These are phyloP conservation scores for Epinotia demarniana DNA, from an alignment of 2,888 invertebrate species.

Conservation along the genomic window DNA sequence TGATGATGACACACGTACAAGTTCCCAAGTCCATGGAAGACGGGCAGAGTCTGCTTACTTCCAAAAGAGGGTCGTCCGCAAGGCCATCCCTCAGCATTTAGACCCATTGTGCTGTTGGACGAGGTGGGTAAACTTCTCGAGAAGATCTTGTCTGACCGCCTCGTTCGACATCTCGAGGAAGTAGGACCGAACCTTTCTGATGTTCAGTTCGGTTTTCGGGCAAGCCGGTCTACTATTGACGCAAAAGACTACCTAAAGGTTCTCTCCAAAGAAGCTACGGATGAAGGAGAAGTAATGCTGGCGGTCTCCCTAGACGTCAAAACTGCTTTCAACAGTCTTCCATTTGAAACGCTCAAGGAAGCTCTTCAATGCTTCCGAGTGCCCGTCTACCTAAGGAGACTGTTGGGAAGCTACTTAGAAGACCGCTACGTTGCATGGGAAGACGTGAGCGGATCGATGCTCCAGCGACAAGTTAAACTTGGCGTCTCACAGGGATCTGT, in stretches of 20 bases:
- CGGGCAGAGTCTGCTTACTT: not conserved
- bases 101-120: not conserved
- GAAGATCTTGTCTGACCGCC: not conserved
- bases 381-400: no score
- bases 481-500: no score
- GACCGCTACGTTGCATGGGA: no score
- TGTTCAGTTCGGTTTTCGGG: not conserved
- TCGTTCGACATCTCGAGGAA: no score
- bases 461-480: no score
- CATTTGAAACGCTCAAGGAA: no score
- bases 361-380: no score
- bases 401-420: no score
- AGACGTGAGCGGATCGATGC: no score
- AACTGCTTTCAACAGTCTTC: no score
- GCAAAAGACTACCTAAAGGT: not conserved
- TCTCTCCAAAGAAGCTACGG: not conserved
- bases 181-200: not conserved
- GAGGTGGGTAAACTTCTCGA: slow-evolving; percentile 1
- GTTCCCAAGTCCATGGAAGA: not conserved
- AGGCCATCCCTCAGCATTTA: not conserved
- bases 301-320: no score
- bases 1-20: no score
- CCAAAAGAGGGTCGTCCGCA: not conserved
- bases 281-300: not conserved
- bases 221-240: not conserved